A percentile compares a stretch with the other conserved stretches of the same genome.
These are phyloP conservation scores for Neopelma chrysocephalum DNA, from an alignment of 2,797 vertebrate species.

Conservation along the genomic window DNA sequence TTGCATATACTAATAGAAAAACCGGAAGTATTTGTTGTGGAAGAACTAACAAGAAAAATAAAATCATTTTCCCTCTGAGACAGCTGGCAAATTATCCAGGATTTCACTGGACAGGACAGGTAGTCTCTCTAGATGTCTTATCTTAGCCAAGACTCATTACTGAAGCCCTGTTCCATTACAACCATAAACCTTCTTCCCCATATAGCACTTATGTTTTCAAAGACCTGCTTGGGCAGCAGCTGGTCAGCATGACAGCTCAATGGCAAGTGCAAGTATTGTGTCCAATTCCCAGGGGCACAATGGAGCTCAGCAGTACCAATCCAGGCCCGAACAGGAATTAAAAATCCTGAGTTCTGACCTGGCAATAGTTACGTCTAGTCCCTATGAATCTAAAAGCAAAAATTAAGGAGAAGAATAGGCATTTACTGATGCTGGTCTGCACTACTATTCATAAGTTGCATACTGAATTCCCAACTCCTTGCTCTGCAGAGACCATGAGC, in stretches of 20 bases:
- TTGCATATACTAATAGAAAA: background rate
- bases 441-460: background rate
- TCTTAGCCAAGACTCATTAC: background rate
- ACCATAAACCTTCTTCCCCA: background rate
- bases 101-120: background rate
- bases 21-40: background rate
- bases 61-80: background rate
- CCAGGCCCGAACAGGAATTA: background rate
- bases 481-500: background rate
- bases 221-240: background rate
- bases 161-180: background rate
- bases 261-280: background rate
- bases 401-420: background rate
- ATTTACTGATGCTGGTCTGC: constrained; percentile 6
- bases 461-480: constrained; percentile 9
- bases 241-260: background rate
- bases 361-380: background rate
- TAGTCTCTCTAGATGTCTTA: background rate
- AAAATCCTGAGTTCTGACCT: background rate
- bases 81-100: background rate
- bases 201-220: background rate
- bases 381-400: background rate
- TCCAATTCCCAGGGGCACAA: background rate
- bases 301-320: background rate
- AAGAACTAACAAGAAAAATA: background rate